Evolutionary conservation across 2,797 vertebrate species (phyloP).

Genomic region (Macropus fuliginosus): DNA sequence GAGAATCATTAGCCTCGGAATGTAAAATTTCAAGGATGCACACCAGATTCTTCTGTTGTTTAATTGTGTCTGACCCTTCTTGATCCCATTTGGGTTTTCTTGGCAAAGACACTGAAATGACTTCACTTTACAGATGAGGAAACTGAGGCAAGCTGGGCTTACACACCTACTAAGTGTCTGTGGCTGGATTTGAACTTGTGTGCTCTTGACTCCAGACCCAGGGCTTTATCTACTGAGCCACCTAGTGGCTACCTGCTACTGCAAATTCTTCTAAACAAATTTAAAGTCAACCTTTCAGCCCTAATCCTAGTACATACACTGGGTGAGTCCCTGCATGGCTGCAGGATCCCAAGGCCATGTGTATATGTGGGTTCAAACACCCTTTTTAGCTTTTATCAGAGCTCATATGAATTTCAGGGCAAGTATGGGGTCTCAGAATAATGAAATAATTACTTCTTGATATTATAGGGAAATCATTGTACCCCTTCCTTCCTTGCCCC

Average conservation of each 20-base stretch:
- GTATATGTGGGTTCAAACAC: neutral
- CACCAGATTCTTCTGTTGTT: neutral
- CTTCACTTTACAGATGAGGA: neutral
- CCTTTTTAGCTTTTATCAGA: neutral
- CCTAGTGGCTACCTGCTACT: no score
- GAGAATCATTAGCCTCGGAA: neutral
- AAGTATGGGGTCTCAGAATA: neutral
- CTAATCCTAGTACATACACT: neutral
- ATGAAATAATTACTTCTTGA: neutral
- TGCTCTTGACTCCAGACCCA: neutral
- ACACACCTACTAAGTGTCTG: neutral
- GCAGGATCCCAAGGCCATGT: neutral
- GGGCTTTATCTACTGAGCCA: neutral
- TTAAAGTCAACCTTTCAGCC: neutral
- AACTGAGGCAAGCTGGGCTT: neutral
- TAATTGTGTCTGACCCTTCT: neutral
- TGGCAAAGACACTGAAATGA: neutral
- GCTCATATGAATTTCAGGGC: neutral
- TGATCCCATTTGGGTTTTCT: neutral
- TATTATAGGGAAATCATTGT: neutral
- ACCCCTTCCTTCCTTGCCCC: neutral
- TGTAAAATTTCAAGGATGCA: neutral
- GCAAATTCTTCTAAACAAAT: neutral
- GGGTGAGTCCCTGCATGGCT: neutral
- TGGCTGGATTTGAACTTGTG: neutral